A percentile compares a stretch with the other conserved stretches of the same genome.
Conservation (phyloP, 2,888 invertebrate species). For the Drosophila gaucha region DNA sequence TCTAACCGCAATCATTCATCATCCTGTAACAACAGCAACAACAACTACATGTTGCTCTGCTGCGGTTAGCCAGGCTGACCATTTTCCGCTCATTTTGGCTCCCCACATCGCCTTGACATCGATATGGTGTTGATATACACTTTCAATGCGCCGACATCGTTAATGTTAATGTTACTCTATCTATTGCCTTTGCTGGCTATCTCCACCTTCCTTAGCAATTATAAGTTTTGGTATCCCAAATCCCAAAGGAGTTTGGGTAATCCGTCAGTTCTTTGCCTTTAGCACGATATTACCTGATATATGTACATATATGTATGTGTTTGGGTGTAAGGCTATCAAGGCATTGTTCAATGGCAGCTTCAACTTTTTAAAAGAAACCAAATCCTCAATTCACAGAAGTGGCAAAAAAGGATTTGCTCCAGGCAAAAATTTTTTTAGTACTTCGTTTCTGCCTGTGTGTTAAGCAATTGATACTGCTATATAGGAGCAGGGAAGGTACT, state of each 20-base stretch:
- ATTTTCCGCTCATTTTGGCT: constrained; percentile 60
- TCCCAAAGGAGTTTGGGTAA: constrained; percentile 53
- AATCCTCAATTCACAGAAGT: constrained; percentile 6
- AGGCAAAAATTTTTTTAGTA: neutral
- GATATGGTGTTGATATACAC: constrained; percentile 69
- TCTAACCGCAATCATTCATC: constrained; percentile 74
- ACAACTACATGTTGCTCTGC: constrained; percentile 51
- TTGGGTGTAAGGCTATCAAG: neutral
- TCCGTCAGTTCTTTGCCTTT: constrained; percentile 60
- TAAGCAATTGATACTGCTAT: neutral
- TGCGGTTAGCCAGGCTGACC: constrained; percentile 39
- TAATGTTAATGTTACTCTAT: constrained; percentile 54
- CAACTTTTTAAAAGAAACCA: constrained; percentile 36
- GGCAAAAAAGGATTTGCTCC: neutral
- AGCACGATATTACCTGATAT: neutral
- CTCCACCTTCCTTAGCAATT: constrained; percentile 41
- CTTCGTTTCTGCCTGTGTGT: constrained; percentile 2
- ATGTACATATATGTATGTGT: neutral
- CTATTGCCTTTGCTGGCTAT: constrained; percentile 10
- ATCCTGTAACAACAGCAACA: constrained; percentile 49
- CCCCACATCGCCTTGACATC: constrained; percentile 55
- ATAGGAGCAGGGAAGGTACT: neutral
- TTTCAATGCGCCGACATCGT: constrained; percentile 55
- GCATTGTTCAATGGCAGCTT: constrained; percentile 19
- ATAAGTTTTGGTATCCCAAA: constrained; percentile 45